Evolutionary conservation across 35 echinoderm and acorn worm genomes (phyloP).

Genomic region (Apostichopus japonicus): DNA sequence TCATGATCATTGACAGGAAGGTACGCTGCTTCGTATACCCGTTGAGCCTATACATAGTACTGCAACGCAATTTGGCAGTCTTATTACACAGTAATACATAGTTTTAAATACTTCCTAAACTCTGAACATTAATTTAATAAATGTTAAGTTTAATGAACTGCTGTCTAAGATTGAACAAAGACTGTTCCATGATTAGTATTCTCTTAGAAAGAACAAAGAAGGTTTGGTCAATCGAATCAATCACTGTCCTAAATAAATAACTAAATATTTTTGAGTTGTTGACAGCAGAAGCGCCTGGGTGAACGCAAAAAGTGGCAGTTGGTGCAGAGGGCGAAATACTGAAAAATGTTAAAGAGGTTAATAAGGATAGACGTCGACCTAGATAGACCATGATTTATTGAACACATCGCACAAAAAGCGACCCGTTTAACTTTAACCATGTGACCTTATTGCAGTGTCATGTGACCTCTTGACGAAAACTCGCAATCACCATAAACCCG

Average conservation of each 20-base stretch:
- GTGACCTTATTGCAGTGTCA: slow-evolving; percentile 50
- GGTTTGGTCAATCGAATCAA: slow-evolving; percentile 30
- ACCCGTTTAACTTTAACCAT: slow-evolving; percentile 51
- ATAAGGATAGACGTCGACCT: slow-evolving; percentile 37
- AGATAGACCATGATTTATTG: slow-evolving; percentile 36
- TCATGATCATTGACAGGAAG: too few species aligned
- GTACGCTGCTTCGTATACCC: too few species aligned
- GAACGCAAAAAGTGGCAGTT: slow-evolving; percentile 45
- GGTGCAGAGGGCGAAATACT: slow-evolving; percentile 31
- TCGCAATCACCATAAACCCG: slow-evolving; percentile 38
- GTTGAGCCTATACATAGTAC: too few species aligned
- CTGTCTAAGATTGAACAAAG: too few species aligned
- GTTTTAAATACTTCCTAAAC: too few species aligned
- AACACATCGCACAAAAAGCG: slow-evolving; percentile 24
- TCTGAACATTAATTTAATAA: too few species aligned
- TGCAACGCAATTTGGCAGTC: too few species aligned
- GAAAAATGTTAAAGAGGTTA: slow-evolving; percentile 18
- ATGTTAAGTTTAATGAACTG: too few species aligned
- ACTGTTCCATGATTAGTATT: background rate
- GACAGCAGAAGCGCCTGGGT: slow-evolving; percentile 44
- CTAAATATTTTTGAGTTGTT: slow-evolving; percentile 42
- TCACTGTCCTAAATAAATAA: slow-evolving; percentile 42
- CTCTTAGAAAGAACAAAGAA: slow-evolving; percentile 31
- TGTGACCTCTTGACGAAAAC: slow-evolving; percentile 33
- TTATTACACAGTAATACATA: too few species aligned